Evolutionary conservation across 2,888 invertebrate genomes (phyloP).

Genomic region (Andrena haemorrhoa): DNA sequence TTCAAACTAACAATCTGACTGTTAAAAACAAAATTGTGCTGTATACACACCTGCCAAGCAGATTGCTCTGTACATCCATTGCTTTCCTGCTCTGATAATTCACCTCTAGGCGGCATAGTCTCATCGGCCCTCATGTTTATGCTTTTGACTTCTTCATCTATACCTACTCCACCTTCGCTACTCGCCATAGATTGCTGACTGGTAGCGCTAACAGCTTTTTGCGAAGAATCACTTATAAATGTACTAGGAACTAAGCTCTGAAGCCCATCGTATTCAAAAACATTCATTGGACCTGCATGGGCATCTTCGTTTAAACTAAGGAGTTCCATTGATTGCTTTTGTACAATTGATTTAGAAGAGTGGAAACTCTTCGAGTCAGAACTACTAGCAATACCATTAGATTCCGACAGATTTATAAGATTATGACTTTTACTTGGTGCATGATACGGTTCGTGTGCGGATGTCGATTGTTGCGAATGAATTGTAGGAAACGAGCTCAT

Average conservation of each 20-base stretch:
- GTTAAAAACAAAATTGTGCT: conserved; percentile 23
- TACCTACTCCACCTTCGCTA: conserved; percentile 82
- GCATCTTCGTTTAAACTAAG: conserved; percentile 83
- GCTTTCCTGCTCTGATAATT: conserved; percentile 94
- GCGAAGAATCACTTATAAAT: conserved; percentile 84
- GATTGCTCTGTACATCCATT: conserved; percentile 92
- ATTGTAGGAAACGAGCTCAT: conserved; percentile 75
- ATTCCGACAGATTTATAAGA: conserved; percentile 75
- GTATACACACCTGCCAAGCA: conserved; percentile 89
- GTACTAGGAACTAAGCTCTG: conserved; percentile 84
- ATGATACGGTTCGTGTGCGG: conserved; percentile 72
- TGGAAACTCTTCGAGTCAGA: conserved; percentile 79
- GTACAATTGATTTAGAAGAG: conserved; percentile 75
- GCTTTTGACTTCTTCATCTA: conserved; percentile 84
- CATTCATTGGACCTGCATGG: conserved; percentile 84
- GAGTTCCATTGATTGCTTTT: conserved; percentile 81
- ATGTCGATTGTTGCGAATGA: conserved; percentile 75
- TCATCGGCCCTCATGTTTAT: conserved; percentile 94
- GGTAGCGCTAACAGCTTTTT: conserved; percentile 83
- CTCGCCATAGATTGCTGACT: conserved; percentile 83
- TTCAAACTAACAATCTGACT: neutral
- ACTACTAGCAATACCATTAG: conserved; percentile 78
- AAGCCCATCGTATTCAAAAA: conserved; percentile 86
- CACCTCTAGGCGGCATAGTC: conserved; percentile 94
- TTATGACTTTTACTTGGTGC: conserved; percentile 73